Evolutionary conservation across 2,113 vertebrate species (phyloP).

Genomic region (Colinus virginianus): DNA sequence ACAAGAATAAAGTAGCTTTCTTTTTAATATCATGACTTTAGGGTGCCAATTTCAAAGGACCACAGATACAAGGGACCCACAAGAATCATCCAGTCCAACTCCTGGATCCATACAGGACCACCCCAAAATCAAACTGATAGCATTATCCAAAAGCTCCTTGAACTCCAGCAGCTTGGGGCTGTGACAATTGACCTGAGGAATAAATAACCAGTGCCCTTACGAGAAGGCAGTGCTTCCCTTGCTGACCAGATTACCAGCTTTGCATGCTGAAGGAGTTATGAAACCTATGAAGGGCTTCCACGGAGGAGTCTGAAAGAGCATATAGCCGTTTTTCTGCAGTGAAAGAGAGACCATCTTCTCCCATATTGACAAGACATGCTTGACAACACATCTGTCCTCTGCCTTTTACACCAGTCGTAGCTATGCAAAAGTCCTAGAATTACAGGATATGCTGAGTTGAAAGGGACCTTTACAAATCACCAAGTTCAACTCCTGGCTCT

Average conservation of each 20-base stretch:
- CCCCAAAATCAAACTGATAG: background rate
- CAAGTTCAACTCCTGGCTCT: too few relatives aligned
- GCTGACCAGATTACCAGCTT: background rate
- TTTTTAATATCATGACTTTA: background rate
- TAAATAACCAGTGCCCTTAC: background rate
- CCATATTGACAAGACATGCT: background rate
- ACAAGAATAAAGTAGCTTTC: background rate
- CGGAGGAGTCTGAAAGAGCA: background rate
- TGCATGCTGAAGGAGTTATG: accelerated
- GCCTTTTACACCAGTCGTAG: background rate
- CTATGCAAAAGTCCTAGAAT: background rate
- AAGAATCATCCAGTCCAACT: background rate
- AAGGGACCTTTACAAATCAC: too few relatives aligned
- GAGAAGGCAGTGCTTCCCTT: background rate
- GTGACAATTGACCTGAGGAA: background rate
- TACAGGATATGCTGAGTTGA: too few relatives aligned
- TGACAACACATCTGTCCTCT: background rate
- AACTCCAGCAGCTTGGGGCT: background rate
- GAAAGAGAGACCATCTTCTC: background rate
- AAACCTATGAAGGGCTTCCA: accelerated
- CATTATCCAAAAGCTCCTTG: background rate
- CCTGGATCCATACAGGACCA: background rate
- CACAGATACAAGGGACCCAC: background rate
- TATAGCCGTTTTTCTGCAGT: constrained; percentile 15
- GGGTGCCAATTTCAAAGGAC: background rate